These are phyloP conservation scores for Semotilus atromaculatus DNA, from an alignment of 2,797 vertebrate genomes.

Conservation along the genomic window DNA sequence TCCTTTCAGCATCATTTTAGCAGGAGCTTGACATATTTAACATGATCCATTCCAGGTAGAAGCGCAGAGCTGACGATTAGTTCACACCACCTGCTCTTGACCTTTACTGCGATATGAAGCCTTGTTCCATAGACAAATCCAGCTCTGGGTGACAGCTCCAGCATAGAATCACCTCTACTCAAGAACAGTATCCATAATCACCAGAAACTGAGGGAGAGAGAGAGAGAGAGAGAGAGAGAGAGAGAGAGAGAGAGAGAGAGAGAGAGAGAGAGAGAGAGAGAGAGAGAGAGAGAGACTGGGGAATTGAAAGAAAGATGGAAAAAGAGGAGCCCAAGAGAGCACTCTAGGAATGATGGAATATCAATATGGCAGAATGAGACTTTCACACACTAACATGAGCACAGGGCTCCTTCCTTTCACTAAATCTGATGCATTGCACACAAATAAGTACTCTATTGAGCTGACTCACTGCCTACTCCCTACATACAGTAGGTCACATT, in stretches of 20 bases:
- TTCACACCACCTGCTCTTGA: conserved; percentile 68
- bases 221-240: conserved; percentile 53
- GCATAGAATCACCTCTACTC: conserved; percentile 60
- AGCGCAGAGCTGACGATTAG: conserved; percentile 65
- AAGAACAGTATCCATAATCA: conserved; percentile 75
- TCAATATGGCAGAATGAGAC: conserved; percentile 66
- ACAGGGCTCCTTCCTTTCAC: conserved; percentile 57
- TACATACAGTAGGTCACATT: not conserved
- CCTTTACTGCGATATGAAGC: conserved; percentile 63
- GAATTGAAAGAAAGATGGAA: conserved; percentile 58
- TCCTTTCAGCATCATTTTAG: conserved; percentile 47
- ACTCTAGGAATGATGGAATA: conserved; percentile 63
- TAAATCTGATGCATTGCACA: conserved; percentile 61
- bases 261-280: conserved; percentile 56
- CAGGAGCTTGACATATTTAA: conserved; percentile 65
- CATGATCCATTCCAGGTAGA: conserved; percentile 65
- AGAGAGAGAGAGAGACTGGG: conserved; percentile 56
- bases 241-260: conserved; percentile 59
- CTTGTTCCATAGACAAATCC: conserved; percentile 63
- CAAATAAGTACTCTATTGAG: not conserved
- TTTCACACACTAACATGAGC: conserved; percentile 59
- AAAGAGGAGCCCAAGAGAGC: conserved; percentile 64
- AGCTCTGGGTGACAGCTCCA: conserved; percentile 64
- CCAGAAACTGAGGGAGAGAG: conserved; percentile 64
- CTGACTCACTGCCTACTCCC: conserved; percentile 3